phyloP scores from a whole-genome alignment of 2,888 invertebrate genomes.

The Venusia cambrica region DNA sequence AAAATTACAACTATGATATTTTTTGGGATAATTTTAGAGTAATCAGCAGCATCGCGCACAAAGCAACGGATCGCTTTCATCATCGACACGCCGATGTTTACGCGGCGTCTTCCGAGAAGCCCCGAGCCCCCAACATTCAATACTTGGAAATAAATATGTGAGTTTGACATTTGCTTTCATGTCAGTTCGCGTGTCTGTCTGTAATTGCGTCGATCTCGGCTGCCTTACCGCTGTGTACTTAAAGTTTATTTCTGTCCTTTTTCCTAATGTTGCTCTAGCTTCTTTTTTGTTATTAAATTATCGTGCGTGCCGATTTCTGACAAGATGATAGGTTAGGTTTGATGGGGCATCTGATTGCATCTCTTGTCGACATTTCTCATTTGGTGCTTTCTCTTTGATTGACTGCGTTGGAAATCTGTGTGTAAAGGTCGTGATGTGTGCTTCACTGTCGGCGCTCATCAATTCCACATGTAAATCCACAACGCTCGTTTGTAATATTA shows the following conservation, averaged over 20 bases:
- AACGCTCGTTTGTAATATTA: slow-evolving; percentile 14
- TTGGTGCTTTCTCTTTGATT: slow-evolving; percentile 77
- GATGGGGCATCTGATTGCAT: slow-evolving; percentile 77
- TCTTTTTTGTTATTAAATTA: slow-evolving; percentile 79
- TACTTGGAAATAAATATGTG: slow-evolving; percentile 81
- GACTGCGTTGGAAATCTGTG: slow-evolving; percentile 62
- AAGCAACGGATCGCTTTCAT: slow-evolving; percentile 79
- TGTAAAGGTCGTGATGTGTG: slow-evolving; percentile 50
- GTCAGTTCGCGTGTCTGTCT: slow-evolving; percentile 73
- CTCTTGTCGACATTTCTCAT: slow-evolving; percentile 73
- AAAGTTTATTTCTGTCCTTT: slow-evolving; percentile 58
- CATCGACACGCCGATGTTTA: slow-evolving; percentile 80
- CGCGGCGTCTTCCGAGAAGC: slow-evolving; percentile 73
- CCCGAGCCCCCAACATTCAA: slow-evolving; percentile 66
- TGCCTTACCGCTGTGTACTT: slow-evolving; percentile 50
- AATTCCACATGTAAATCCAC: slow-evolving; percentile 13
- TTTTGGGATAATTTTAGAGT: slow-evolving; percentile 69
- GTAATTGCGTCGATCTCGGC: slow-evolving; percentile 62
- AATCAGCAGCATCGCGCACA: slow-evolving; percentile 77
- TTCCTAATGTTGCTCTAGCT: slow-evolving; percentile 54
- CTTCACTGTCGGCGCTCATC: slow-evolving; percentile 30
- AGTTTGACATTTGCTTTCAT: slow-evolving; percentile 82
- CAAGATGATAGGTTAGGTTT: slow-evolving; percentile 78
- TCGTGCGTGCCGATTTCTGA: slow-evolving; percentile 79
- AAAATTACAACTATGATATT: slow-evolving; percentile 61